These are phyloP conservation scores for Apodemia mormo DNA, from an alignment of 2,888 invertebrate species.

Conservation along the genomic window DNA sequence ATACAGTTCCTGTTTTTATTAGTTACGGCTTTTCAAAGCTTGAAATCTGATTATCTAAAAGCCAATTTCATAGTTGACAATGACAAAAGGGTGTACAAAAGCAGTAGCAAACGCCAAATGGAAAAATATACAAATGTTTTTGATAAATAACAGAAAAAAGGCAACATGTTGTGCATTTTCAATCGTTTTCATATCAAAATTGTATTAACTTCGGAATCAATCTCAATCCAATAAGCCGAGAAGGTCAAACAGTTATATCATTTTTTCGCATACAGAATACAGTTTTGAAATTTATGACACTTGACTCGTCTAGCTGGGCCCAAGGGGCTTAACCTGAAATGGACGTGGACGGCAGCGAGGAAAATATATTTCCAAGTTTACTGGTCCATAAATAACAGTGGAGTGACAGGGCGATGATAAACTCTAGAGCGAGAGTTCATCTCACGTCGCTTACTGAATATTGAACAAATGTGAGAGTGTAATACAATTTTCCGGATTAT, in stretches of 20 bases:
- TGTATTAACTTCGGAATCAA: constrained; percentile 12
- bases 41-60: constrained; percentile 8
- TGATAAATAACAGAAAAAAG: constrained; percentile 6
- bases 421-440: constrained; percentile 73
- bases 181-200: constrained; percentile 16
- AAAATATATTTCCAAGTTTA: constrained; percentile 81
- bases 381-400: constrained; percentile 79
- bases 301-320: constrained; percentile 76
- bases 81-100: neutral
- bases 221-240: constrained; percentile 48
- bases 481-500: constrained; percentile 49
- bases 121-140: constrained; percentile 2
- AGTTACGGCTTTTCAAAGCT: constrained; percentile 4
- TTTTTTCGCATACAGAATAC: constrained; percentile 73
- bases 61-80: constrained; percentile 15
- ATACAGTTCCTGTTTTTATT: neutral
- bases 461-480: constrained; percentile 59
- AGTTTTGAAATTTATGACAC: constrained; percentile 81
- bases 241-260: constrained; percentile 60
- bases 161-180: neutral
- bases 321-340: constrained; percentile 80
- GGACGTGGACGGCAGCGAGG: constrained; percentile 74
- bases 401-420: constrained; percentile 80
- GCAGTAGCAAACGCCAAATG: neutral
- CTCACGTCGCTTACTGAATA: constrained; percentile 72